phyloP scores from a whole-genome alignment of 92 coral and sea anemone species.

The Actinernus sp. region DNA sequence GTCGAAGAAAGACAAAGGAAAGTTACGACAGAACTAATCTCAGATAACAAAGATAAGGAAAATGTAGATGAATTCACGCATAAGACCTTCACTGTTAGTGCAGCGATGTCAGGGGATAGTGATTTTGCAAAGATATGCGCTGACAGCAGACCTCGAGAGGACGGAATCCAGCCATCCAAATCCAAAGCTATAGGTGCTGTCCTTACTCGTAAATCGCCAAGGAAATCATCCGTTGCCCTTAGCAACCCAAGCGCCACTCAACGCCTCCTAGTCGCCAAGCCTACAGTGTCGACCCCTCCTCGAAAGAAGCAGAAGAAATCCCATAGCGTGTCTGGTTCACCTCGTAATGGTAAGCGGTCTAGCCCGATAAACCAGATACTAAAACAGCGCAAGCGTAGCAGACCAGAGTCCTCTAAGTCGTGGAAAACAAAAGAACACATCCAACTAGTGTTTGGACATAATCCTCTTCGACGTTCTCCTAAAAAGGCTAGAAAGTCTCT shows the following conservation, averaged over 20 bases:
- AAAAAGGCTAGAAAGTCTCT: neutral
- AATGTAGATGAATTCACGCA: neutral
- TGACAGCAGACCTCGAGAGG: no score
- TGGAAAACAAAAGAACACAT: constrained; percentile 1
- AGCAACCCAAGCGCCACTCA: constrained; percentile 13
- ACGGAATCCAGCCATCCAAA: no score
- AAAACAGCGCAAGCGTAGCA: constrained; percentile 85
- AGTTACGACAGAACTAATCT: no score
- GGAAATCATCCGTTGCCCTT: neutral
- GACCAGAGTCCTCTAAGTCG: constrained; percentile 1
- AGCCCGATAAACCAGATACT: constrained; percentile 96
- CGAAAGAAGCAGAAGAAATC: constrained; percentile 49
- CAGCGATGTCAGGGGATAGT: neutral
- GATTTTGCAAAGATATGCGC: no score
- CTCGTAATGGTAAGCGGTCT: constrained; percentile 55
- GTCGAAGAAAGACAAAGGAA: neutral
- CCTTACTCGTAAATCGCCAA: neutral
- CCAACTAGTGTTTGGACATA: neutral
- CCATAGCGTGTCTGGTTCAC: constrained; percentile 36
- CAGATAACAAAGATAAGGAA: no score
- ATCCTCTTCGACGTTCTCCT: neutral
- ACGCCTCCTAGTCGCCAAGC: constrained; percentile 37
- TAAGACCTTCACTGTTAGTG: neutral
- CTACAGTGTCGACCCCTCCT: constrained; percentile 47
- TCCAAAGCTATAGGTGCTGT: neutral